These are phyloP conservation scores for Sebastes umbrosus DNA, from an alignment of 2,797 vertebrate genomes.

Conservation along the genomic window DNA sequence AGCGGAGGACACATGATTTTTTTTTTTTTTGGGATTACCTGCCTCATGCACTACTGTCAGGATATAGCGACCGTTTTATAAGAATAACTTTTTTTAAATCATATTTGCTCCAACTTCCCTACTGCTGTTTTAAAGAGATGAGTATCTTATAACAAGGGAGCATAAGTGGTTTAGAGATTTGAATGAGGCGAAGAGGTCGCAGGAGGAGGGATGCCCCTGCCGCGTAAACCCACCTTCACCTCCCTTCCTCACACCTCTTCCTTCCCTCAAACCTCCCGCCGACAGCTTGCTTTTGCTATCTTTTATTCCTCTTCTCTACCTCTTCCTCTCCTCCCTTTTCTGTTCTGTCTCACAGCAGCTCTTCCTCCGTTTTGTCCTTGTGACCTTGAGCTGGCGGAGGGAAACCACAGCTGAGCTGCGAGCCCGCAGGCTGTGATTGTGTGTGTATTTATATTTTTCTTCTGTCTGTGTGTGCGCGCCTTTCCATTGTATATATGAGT, in stretches of 20 bases:
- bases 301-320: not conserved
- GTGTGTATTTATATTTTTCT: not conserved
- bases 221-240: not conserved
- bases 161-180: not conserved
- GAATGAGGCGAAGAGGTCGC: slow-evolving; percentile 2
- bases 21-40: too few species aligned
- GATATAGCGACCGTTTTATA: too few species aligned
- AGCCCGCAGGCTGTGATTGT: slow-evolving; percentile 2
- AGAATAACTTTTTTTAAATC: too few species aligned
- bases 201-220: not conserved
- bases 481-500: not conserved
- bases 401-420: not conserved
- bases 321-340: not conserved
- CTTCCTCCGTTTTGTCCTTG: not conserved
- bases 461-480: not conserved
- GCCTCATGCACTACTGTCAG: too few species aligned
- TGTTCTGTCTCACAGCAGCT: not conserved
- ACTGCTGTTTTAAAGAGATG: not conserved
- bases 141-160: not conserved
- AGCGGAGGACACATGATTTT: too few species aligned
- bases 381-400: slow-evolving; percentile 47
- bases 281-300: not conserved
- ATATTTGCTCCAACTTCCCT: too few species aligned
- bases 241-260: not conserved
- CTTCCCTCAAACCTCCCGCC: not conserved